Conservation (phyloP, 2,797 vertebrate genomes). For the Discoglossus pictus region DNA sequence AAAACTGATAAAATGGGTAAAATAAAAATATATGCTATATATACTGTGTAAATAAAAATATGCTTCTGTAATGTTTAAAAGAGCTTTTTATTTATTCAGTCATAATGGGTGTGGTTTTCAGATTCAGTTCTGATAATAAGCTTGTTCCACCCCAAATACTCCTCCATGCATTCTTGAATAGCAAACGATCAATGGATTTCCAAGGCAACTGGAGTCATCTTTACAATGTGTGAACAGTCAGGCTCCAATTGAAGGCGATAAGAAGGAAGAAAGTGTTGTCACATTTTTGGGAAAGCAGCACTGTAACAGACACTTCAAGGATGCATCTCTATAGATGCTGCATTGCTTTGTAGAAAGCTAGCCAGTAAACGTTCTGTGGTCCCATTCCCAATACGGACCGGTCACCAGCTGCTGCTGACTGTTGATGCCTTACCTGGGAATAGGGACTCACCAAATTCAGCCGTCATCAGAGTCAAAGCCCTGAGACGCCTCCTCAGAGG, state of each 20-base stretch:
- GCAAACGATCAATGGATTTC: slow-evolving; percentile 47
- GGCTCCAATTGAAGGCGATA: slow-evolving; percentile 56
- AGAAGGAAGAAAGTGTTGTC: slow-evolving; percentile 59
- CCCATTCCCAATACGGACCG: slow-evolving; percentile 67
- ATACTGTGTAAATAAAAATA: slow-evolving; percentile 70
- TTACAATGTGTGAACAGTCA: slow-evolving; percentile 57
- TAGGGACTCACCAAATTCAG: slow-evolving; percentile 69
- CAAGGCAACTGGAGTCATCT: slow-evolving; percentile 56
- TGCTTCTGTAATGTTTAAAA: slow-evolving; percentile 61
- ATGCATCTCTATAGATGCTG: slow-evolving; percentile 71
- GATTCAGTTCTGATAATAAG: neutral
- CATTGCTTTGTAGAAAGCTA: slow-evolving; percentile 71
- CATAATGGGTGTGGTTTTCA: slow-evolving; percentile 19
- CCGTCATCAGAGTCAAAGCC: slow-evolving; percentile 90
- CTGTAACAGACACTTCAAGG: slow-evolving; percentile 71
- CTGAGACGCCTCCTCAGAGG: slow-evolving; percentile 86
- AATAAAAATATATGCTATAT: slow-evolving; percentile 71
- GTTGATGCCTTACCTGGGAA: slow-evolving; percentile 62
- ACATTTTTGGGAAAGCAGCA: slow-evolving; percentile 71
- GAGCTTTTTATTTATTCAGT: slow-evolving; percentile 18
- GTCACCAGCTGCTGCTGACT: slow-evolving; percentile 61
- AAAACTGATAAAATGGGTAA: slow-evolving; percentile 71
- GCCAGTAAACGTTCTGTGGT: slow-evolving; percentile 70
- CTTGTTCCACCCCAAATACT: neutral
- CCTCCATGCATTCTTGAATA: neutral